Conservation (phyloP, 2,113 vertebrate species). For the Ictalurus furcatus region DNA sequence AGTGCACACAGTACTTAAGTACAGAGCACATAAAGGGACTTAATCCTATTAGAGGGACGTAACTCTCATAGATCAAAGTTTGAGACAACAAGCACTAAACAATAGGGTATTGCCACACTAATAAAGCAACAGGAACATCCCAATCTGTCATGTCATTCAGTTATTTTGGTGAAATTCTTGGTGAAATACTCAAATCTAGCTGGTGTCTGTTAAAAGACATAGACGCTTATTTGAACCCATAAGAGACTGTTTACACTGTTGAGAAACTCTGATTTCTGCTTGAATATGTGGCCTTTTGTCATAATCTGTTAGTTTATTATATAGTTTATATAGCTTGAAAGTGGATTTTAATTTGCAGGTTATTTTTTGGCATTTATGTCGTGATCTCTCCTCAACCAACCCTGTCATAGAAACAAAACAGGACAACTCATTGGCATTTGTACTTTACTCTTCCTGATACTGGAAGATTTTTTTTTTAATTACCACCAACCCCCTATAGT, state of each 20-base stretch:
- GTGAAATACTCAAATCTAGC: neutral
- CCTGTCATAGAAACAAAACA: neutral
- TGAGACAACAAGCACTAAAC: slow-evolving; percentile 39
- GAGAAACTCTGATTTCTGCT: slow-evolving; percentile 18
- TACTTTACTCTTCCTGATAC: neutral
- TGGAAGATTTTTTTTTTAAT: neutral
- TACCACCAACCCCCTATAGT: neutral
- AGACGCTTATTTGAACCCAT: neutral
- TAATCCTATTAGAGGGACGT: slow-evolving; percentile 70
- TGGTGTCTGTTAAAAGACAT: neutral
- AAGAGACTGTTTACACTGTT: neutral
- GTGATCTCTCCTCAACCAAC: neutral
- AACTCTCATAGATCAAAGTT: slow-evolving; percentile 58
- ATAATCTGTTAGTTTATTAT: neutral
- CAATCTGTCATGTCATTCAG: neutral
- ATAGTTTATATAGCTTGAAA: neutral
- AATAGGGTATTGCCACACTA: neutral
- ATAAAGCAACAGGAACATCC: slow-evolving; percentile 15
- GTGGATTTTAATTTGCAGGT: neutral
- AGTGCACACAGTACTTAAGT: slow-evolving; percentile 45
- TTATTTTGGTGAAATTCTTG: neutral
- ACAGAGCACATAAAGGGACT: slow-evolving; percentile 57
- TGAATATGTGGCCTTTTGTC: neutral
- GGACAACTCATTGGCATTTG: neutral
- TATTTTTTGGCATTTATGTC: neutral